Evolutionary conservation across 2,888 invertebrate species (phyloP).

Genomic region (Proisotoma minuta): DNA sequence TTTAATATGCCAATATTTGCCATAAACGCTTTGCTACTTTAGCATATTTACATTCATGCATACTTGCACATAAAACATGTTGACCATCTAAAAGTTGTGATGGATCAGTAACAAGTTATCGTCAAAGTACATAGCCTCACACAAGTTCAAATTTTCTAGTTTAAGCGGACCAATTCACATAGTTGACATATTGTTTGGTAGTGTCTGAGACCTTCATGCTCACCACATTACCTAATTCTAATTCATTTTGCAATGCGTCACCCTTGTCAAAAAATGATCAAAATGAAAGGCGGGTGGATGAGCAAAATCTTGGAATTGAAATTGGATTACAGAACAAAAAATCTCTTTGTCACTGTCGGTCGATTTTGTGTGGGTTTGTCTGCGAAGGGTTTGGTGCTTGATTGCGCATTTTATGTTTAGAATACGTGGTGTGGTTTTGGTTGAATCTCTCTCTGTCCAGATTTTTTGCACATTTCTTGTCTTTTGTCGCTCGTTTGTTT

Average conservation of each 20-base stretch:
- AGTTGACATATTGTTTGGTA: constrained; percentile 1
- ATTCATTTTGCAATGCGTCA: no score
- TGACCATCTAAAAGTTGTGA: no score
- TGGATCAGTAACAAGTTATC: no score
- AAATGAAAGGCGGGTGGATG: no score
- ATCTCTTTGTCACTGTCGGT: not conserved
- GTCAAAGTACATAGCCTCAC: no score
- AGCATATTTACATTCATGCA: no score
- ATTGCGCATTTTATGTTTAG: not conserved
- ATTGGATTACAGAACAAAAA: not conserved
- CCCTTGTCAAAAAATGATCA: no score
- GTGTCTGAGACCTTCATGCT: no score
- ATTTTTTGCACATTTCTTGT: constrained; percentile 12
- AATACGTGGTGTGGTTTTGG: not conserved
- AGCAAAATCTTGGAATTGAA: not conserved
- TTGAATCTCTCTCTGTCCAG: not conserved
- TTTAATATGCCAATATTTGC: no score
- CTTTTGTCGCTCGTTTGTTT: not conserved
- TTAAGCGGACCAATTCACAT: constrained; percentile 4
- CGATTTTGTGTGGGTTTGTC: not conserved
- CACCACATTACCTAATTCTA: no score
- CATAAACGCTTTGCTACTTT: no score
- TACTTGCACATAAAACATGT: no score
- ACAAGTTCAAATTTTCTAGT: not conserved
- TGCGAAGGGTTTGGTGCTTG: not conserved